Conservation (phyloP, 2,113 vertebrate genomes). For the Aptenodytes patagonicus region DNA sequence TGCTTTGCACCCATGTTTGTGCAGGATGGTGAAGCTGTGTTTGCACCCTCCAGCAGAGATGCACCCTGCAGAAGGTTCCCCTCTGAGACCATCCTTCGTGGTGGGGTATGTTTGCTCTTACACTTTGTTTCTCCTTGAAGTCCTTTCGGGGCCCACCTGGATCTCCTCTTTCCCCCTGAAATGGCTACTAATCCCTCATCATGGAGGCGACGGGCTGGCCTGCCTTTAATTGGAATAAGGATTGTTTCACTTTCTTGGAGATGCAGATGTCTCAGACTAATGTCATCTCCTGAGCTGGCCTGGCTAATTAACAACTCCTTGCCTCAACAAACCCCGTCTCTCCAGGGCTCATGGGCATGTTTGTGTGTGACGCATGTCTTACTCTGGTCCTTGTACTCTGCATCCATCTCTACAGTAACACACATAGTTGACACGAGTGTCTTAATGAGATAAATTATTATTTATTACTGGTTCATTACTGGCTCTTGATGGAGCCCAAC, state of each 20-base stretch:
- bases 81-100: not conserved
- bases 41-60: not conserved
- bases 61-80: not conserved
- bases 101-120: not conserved
- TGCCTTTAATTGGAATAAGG: not conserved
- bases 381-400: not conserved
- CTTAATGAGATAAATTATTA: not conserved
- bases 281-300: not conserved
- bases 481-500: not conserved
- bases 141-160: not conserved
- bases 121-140: not conserved
- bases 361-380: not conserved
- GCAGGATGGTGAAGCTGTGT: not conserved
- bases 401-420: not conserved
- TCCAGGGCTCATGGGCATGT: not conserved
- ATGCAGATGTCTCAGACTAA: not conserved
- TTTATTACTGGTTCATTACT: not conserved
- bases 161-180: not conserved
- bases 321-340: not conserved
- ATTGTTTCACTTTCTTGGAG: not conserved
- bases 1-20: not conserved
- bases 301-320: not conserved
- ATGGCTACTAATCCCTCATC: not conserved
- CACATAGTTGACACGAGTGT: not conserved
- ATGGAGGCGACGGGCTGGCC: rapidly evolving